Evolutionary conservation across 2,888 invertebrate genomes (phyloP), one percentile per base, ranked within the genome.

Genomic region (Hemistola chrysoprasaria): DNA sequence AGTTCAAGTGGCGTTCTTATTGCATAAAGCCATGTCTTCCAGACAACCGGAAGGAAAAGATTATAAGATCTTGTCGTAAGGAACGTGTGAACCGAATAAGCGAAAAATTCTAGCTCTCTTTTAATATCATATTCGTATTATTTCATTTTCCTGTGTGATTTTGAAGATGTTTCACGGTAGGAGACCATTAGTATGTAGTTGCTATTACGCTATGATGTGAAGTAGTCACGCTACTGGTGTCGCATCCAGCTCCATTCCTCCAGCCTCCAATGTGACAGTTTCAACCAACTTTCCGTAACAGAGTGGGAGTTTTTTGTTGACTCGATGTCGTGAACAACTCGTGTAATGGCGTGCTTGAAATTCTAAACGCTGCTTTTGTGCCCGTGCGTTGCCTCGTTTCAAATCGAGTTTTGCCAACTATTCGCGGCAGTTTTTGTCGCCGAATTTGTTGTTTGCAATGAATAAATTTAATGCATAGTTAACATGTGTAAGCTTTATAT

Each of bases 291-390:
- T 48, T 39, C 47, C 47, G 25, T n/a, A 22, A 27, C 36, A 34
- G 22, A 31, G 27, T 24, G 34, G 29, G 27, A 53, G 41, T 53
- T 61, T 54, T 59, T 53, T 59, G 64, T 64, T 61, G 58, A 55
- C 50, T 59, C 52, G 49, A 47, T 46, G 30, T 22, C 34, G 23
- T 25, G 26, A 38, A 45, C 41, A 35, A 51, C 40, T 47, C 51
- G 55, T n/a, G n/a, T 47, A 57, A 60, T 56, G 50, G 53, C 59
- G 62, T 62, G 59, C 59, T 66, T 61, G 52, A 59, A 60, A 67
- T 69, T 63, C 57, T 64, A 54, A 65, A 62, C 55, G 58, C 41
- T 47, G 56, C 56, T 57, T 60, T 55, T 49, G 58, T 46, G 45
- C 41, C 48, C 49, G 52, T 41, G 51, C 59, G 43, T 47, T 40